phyloP scores from a whole-genome alignment of 92 coral and sea anemone genomes.

The Phenganax marumi region DNA sequence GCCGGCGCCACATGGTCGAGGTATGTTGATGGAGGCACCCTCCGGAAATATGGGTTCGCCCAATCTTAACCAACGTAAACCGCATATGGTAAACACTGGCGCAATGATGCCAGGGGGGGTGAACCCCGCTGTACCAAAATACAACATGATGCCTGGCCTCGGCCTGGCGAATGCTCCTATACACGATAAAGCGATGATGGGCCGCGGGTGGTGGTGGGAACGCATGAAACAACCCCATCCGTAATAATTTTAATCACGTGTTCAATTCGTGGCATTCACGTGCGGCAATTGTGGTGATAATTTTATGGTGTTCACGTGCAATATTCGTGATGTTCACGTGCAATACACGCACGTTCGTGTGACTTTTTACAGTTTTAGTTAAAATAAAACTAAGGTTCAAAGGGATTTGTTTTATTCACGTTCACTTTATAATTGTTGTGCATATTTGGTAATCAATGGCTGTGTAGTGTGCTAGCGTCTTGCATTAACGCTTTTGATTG shows the following conservation, averaged over 20 bases:
- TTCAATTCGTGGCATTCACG: not conserved
- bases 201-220: slow-evolving; percentile 92
- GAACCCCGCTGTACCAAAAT: slow-evolving; percentile 44
- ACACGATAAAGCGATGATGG: slow-evolving; percentile 54
- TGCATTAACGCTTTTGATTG: too few relatives aligned
- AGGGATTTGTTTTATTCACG: too few relatives aligned
- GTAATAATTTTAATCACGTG: not conserved
- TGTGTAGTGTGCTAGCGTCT: too few relatives aligned
- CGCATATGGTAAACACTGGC: slow-evolving; percentile 47
- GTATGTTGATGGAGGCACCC: slow-evolving; percentile 64
- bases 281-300: not conserved
- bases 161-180: slow-evolving; percentile 34
- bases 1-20: slow-evolving; percentile 72
- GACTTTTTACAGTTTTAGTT: slow-evolving; percentile 36
- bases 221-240: slow-evolving; percentile 67
- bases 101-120: slow-evolving; percentile 40
- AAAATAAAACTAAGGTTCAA: not conserved
- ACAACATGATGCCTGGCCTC: slow-evolving; percentile 27
- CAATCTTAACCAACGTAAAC: slow-evolving; percentile 6
- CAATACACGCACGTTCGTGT: not conserved
- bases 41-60: slow-evolving; percentile 42
- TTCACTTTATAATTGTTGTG: too few relatives aligned
- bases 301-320: not conserved
- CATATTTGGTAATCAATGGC: too few relatives aligned
- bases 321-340: slow-evolving; percentile 6